Evolutionary conservation across 2,797 vertebrate genomes (phyloP).

Genomic region (Austrolebias charrua): DNA sequence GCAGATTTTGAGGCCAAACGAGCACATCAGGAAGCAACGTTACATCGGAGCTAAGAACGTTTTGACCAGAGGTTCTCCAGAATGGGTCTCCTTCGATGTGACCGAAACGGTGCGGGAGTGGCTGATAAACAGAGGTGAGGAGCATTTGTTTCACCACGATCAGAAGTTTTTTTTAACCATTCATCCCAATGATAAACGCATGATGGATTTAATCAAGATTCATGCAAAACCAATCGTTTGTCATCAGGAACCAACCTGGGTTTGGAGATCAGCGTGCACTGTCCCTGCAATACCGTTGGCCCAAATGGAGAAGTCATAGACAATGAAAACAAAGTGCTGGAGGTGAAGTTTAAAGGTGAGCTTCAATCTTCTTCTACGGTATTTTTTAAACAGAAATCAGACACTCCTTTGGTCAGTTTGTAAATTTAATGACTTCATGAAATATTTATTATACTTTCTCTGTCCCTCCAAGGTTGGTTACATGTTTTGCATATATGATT

Average conservation of each 20-base stretch:
- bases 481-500: no score
- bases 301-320: slow-evolving; percentile 89
- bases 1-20: slow-evolving; percentile 88
- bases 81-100: slow-evolving; percentile 94
- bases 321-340: slow-evolving; percentile 86
- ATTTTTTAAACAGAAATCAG: no score
- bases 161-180: neutral
- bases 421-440: no score
- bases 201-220: neutral
- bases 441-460: no score
- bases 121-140: slow-evolving; percentile 87
- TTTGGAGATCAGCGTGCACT: slow-evolving; percentile 92
- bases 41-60: slow-evolving; percentile 90
- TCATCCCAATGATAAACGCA: neutral
- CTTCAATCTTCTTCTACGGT: neutral
- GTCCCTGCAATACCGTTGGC: slow-evolving; percentile 90
- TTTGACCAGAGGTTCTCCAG: slow-evolving; percentile 84
- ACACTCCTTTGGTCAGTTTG: no score
- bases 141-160: no score
- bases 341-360: slow-evolving; percentile 93
- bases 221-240: slow-evolving; percentile 37
- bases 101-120: slow-evolving; percentile 92
- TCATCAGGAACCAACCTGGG: slow-evolving; percentile 87
- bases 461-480: no score
- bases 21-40: slow-evolving; percentile 91